Percentiles rank a stretch among this genome's conserved stretches.
phyloP scores from a whole-genome alignment of 2,888 invertebrate species.

The Scaptomyza cyrtandrae region DNA sequence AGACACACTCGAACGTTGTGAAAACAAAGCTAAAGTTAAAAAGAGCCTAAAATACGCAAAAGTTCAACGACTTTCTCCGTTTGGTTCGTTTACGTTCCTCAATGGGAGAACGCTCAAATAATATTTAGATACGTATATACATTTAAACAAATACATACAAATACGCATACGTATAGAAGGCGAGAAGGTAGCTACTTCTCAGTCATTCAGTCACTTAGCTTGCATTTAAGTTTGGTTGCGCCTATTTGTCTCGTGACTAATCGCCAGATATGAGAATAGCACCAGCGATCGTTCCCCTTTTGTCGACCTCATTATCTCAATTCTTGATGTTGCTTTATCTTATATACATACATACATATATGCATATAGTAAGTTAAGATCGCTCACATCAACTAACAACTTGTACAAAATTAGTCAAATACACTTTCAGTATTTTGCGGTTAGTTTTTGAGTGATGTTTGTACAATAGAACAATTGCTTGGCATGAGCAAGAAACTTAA shows the following conservation, averaged over 20 bases:
- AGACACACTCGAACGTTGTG: not conserved
- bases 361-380: too few species aligned
- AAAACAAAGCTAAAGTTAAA: slow-evolving; percentile 6
- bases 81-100: slow-evolving; percentile 20
- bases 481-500: too few species aligned
- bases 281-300: not conserved
- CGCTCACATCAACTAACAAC: too few species aligned
- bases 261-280: slow-evolving; percentile 2
- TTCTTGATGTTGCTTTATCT: not conserved
- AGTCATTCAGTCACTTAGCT: not conserved
- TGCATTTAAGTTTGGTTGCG: slow-evolving; percentile 21
- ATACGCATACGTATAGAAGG: not conserved
- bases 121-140: not conserved
- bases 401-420: too few species aligned
- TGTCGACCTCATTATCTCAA: not conserved
- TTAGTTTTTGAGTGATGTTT: too few species aligned
- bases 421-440: too few species aligned
- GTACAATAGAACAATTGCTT: too few species aligned
- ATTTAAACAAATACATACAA: too few species aligned
- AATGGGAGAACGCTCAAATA: slow-evolving; percentile 13
- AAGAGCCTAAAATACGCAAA: slow-evolving; percentile 12
- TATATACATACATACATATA: not conserved
- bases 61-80: slow-evolving; percentile 49
- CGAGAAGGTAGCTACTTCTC: slow-evolving; percentile 5
- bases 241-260: slow-evolving; percentile 54